A percentile compares a stretch with the other conserved stretches of the same genome.
phyloP scores from a whole-genome alignment of 2,888 invertebrate species.

The Limnephilus auricula region DNA sequence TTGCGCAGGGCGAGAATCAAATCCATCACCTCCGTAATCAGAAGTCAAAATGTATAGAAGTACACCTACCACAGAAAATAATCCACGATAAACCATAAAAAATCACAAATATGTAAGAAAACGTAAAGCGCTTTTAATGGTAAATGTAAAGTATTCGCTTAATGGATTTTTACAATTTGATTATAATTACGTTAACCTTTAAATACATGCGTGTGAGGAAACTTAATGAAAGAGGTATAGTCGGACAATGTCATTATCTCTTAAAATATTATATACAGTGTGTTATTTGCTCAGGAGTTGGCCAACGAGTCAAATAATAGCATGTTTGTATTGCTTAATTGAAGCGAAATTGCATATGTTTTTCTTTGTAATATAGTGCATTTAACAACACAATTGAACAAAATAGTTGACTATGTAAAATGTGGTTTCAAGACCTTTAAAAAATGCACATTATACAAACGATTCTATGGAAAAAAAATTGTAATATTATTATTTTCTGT shows the following conservation, averaged over 20 bases:
- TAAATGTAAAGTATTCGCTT: background rate
- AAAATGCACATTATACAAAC: no score
- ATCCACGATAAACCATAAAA: no score
- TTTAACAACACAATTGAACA: no score
- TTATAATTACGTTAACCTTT: background rate
- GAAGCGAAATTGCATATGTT: background rate
- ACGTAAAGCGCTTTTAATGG: no score
- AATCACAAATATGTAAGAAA: no score
- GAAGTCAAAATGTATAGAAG: no score
- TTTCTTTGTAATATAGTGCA: no score
- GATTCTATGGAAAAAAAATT: background rate
- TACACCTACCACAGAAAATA: no score
- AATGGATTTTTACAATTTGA: background rate
- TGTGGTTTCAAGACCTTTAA: background rate
- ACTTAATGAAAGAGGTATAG: background rate
- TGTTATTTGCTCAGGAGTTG: background rate
- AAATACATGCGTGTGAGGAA: background rate
- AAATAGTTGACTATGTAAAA: background rate
- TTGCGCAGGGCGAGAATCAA: no score
- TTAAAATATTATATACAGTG: background rate
- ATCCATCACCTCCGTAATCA: no score
- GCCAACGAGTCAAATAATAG: background rate
- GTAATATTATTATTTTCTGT: no score
- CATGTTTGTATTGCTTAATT: background rate
- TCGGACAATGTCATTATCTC: background rate